Evolutionary conservation across 2,888 invertebrate species (phyloP).

Genomic region (Nomada lathburiana): DNA sequence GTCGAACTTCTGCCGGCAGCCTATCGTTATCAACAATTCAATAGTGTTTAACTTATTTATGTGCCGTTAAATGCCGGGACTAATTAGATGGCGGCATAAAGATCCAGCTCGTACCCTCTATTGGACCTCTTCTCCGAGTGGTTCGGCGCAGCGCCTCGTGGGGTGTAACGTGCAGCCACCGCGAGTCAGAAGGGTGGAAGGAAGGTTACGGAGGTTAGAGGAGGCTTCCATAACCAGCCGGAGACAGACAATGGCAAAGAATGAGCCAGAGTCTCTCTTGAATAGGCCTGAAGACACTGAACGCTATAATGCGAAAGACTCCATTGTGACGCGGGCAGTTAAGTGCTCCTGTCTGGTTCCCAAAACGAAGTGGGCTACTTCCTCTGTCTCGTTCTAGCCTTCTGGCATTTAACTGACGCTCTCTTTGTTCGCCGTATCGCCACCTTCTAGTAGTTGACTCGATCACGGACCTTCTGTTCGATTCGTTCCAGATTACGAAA

Average conservation of each 20-base stretch:
- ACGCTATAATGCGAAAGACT: conserved; percentile 82
- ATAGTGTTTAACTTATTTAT: conserved; percentile 80
- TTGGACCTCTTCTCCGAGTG: conserved; percentile 68
- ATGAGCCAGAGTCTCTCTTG: conserved; percentile 79
- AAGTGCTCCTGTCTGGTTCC: conserved; percentile 81
- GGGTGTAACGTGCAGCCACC: conserved; percentile 59
- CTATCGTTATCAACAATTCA: conserved; percentile 78
- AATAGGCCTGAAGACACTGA: conserved; percentile 83
- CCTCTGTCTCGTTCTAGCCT: conserved; percentile 34
- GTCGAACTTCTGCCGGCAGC: conserved; percentile 49
- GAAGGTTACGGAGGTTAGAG: conserved; percentile 70
- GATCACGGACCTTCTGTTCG: neutral
- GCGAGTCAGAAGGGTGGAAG: conserved; percentile 40
- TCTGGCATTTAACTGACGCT: conserved; percentile 38
- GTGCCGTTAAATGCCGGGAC: conserved; percentile 79
- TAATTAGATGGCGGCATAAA: conserved; percentile 81
- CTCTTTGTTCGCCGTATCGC: conserved; percentile 55
- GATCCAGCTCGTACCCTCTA: conserved; percentile 70
- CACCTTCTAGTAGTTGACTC: conserved; percentile 46
- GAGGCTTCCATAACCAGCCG: conserved; percentile 79
- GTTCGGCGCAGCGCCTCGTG: conserved; percentile 66
- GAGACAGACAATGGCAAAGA: conserved; percentile 82
- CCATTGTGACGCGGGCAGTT: conserved; percentile 82
- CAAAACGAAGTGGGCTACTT: conserved; percentile 79
- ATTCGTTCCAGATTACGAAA: too few relatives aligned